Percentiles rank a stretch among this genome's conserved stretches.
Evolutionary conservation across 92 coral and sea anemone genomes (phyloP).

Genomic region (Desmophyllum pertusum): DNA sequence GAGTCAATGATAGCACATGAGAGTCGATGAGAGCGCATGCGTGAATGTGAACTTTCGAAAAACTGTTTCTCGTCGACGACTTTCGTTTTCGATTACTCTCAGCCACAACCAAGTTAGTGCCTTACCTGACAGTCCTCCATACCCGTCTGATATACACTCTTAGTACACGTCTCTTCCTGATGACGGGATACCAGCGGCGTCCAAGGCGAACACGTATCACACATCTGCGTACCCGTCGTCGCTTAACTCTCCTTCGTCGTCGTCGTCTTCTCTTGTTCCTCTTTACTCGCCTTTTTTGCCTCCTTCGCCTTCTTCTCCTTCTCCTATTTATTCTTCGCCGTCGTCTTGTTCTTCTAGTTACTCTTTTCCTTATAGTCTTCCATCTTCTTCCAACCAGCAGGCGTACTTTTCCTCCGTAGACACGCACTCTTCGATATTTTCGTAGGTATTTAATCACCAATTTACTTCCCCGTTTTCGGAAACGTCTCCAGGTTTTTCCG

Average conservation of each 20-base stretch:
- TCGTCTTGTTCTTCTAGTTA: constrained; percentile 5
- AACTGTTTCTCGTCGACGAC: neutral
- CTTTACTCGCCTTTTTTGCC: constrained; percentile 10
- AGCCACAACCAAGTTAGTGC: neutral
- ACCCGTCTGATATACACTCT: neutral
- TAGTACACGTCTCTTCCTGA: neutral
- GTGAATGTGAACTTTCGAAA: neutral
- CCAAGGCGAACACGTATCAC: constrained; percentile 35
- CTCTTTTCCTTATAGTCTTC: constrained; percentile 6
- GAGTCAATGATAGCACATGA: neutral
- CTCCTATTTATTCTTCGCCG: constrained; percentile 8
- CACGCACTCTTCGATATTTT: neutral
- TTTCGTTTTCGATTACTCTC: neutral
- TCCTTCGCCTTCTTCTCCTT: constrained; percentile 26
- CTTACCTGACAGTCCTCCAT: constrained; percentile 11
- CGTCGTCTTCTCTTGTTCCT: constrained; percentile 27
- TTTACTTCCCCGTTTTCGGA: neutral
- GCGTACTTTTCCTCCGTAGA: neutral
- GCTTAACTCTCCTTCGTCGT: constrained; percentile 11
- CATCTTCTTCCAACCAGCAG: neutral
- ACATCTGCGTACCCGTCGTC: constrained; percentile 23
- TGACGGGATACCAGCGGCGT: constrained; percentile 23
- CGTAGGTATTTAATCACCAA: constrained; percentile 3
- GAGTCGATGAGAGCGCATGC: neutral
- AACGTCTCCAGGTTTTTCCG: neutral